phyloP scores from a whole-genome alignment of 2,797 vertebrate species.

The Remorina albescens region DNA sequence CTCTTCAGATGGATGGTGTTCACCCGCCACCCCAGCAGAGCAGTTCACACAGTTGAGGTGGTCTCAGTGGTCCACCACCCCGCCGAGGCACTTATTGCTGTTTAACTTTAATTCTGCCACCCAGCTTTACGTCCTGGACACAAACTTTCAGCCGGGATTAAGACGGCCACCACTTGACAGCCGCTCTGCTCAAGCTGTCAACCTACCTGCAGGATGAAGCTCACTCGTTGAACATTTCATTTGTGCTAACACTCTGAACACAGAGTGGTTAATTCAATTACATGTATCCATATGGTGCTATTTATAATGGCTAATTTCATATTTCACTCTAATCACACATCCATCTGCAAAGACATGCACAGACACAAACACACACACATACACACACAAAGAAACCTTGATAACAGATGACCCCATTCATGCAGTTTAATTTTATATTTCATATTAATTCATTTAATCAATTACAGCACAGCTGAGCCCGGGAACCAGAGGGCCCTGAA shows the following conservation, averaged over 20 bases:
- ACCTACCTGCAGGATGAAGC: conserved; percentile 13
- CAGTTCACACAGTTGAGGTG: not conserved
- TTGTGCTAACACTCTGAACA: conserved; percentile 32
- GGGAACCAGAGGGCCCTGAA: conserved; percentile 34
- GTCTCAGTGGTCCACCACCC: conserved; percentile 1
- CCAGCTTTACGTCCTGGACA: conserved; percentile 32
- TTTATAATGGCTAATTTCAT: conserved; percentile 74
- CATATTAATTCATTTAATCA: conserved; percentile 75
- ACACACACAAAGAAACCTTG: conserved; percentile 14
- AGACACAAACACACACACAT: conserved; percentile 23
- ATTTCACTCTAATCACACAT: conserved; percentile 68
- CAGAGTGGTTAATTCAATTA: conserved; percentile 69
- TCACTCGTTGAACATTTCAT: conserved; percentile 52
- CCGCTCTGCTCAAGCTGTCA: conserved; percentile 1
- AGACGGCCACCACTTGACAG: conserved; percentile 17
- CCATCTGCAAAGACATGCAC: conserved; percentile 21
- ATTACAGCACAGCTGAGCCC: conserved; percentile 74
- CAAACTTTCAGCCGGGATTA: conserved; percentile 28
- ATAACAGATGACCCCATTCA: conserved; percentile 67
- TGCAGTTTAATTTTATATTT: conserved; percentile 70
- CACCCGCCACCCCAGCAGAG: not conserved
- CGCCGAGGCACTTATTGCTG: conserved; percentile 11
- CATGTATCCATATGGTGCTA: conserved; percentile 52
- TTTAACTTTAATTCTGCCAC: conserved; percentile 32
- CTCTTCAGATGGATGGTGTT: conserved; percentile 2